These are phyloP conservation scores for Turritopsis rubra DNA, from an alignment of 30 jellyfish, hydroid and myxozoan genomes.

Conservation along the genomic window DNA sequence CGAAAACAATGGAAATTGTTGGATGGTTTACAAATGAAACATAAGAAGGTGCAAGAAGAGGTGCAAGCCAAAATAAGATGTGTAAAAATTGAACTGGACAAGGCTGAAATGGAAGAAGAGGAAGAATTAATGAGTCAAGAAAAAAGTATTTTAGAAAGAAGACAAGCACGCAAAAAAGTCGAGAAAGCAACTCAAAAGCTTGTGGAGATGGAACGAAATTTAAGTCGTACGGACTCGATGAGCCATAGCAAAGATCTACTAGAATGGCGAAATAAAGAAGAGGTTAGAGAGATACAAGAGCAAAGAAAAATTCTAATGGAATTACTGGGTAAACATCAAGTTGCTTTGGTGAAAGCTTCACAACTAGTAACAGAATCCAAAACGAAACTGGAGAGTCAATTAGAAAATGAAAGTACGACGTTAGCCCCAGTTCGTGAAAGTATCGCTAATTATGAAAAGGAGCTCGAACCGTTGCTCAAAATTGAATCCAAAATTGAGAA, in stretches of 20 bases:
- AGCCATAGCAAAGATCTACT: conserved; percentile 52
- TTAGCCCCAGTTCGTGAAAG: conserved; percentile 63
- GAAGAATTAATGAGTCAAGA: conserved; percentile 74
- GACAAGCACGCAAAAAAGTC: conserved; percentile 81
- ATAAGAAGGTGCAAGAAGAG: conserved; percentile 61
- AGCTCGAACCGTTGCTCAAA: conserved; percentile 55
- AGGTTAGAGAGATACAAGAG: conserved; percentile 56
- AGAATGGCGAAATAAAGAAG: conserved; percentile 87
- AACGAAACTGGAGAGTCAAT: conserved; percentile 77
- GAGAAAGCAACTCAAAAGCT: conserved; percentile 90
- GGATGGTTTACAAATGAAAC: conserved; percentile 57
- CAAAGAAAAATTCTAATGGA: conserved; percentile 65
- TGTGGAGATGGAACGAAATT: conserved; percentile 72
- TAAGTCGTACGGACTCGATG: conserved; percentile 29
- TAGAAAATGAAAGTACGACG: conserved; percentile 54
- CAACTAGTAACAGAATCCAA: conserved; percentile 87
- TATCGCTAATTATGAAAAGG: conserved; percentile 51
- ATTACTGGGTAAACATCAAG: conserved; percentile 81
- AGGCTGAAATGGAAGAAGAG: conserved; percentile 88
- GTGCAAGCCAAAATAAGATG: conserved; percentile 51
- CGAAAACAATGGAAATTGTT: conserved; percentile 78
- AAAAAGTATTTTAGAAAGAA: conserved; percentile 57
- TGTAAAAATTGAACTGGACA: conserved; percentile 28
- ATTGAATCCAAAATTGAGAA: conserved; percentile 61
- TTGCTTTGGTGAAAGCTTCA: conserved; percentile 86